Base-by-base conservation (phyloP, 2,797 vertebrate species). In the Orestias chungarensis region DNA sequence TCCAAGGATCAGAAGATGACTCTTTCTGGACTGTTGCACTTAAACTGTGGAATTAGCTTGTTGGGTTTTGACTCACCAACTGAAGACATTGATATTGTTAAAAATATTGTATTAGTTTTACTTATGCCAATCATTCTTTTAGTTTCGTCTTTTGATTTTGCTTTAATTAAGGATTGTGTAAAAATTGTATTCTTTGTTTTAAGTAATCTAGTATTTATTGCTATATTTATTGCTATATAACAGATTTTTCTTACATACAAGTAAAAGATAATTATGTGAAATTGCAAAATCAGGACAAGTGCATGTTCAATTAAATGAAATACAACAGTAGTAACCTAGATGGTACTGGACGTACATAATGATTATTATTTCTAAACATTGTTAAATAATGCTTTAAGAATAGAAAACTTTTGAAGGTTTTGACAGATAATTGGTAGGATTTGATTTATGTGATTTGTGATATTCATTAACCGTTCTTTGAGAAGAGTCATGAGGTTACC, bases 401-500 rank as follows among this genome's bases (percentile, higher is more conserved):
- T 11, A 38, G 10, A 14, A 44, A 6, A 23, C 23, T 3, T 40
- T 55, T 11, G 3, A 43, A 10, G 20, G 38, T 11, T 72, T 20
- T 59, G 14, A 33, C 31, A 40, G 17, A 62, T 10, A 62, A 6
- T 40, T 3, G 62, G 17, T 29, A 46, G 9, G 64, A 44, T 68
- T 68, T 25, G 31, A 70, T 66, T 52, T 15, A 4, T 64, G 27
- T 64, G 40, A 23, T 18, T 18, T 11, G 44, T 23, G 31, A 50
- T 61, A 70, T 69, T 74, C 55, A 40, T 57, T 6, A 0, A 62
- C 44, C n/a, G 0, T 69, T 42, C 8, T 73, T 25, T 42, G 59
- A 11, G 20, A 33, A 65, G 43, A 68, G 6, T n/a, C n/a, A 7
- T 42, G 65, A 29, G 33, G 55, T 15, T 15, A 68, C 20, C 47